Base-by-base conservation (phyloP, 2,888 invertebrate species). In the Metallyticus violacea region DNA sequence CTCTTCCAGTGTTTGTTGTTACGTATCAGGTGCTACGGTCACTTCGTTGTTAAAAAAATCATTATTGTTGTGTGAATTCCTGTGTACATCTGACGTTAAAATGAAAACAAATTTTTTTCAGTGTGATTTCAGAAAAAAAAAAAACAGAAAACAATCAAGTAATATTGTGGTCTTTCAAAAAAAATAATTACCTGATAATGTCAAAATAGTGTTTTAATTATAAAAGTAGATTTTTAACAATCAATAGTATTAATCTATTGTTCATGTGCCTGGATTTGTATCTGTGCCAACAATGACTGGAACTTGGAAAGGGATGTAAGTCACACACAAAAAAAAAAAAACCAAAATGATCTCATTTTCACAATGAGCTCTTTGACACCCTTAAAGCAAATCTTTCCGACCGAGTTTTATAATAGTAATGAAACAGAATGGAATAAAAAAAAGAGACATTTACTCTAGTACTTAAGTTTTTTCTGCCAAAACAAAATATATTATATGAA, bases 141-240 rank as follows among this genome's bases (percentile, higher is more conserved):
- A 87, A 86, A 88, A 87, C 87, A 85, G 86, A 88, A 88, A 88
- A 89, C 89, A 89, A 89, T 89, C 88, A 88, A 88, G 89, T 88
- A 89, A 88, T 88, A 87, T 89, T 89, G 89, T 89, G 89, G 89
- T 89, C 89, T 89, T 89, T 89, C 89, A 89, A 89, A 87, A 88
- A 88, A 87, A 88, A 85, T 83, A 88, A 88, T 88, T 85, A 88
- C 87, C 87, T 89, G 89, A 89, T 87, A 87, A 86, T 89, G 88
- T 88, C 87, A 87, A 87, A 88, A 87, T 88, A 89, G 87, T 87
- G 89, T 88, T 88, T 87, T 88, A 88, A 87, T 88, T 87, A 87
- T 87, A 87, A 85, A 88, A 85, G 89, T 89, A 89, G 89, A 87
- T 89, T 89, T 89, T 89, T 88, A 89, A 89, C 89, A 88, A 88